These are phyloP conservation scores for Rhagonycha lutea DNA, from an alignment of 2,888 invertebrate genomes.

Conservation along the genomic window DNA sequence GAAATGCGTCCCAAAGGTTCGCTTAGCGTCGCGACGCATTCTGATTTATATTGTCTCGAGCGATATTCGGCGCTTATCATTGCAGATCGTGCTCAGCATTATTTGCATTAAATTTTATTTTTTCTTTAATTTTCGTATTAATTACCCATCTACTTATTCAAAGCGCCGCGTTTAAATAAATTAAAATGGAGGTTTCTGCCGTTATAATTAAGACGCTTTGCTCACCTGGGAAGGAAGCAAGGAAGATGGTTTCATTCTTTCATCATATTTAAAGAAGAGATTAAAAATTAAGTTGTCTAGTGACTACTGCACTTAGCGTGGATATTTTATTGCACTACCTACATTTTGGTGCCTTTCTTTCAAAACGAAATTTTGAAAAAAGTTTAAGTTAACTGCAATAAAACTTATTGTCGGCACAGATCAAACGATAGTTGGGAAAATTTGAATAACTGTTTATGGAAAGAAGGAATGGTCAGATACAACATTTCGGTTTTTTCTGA, in stretches of 20 bases:
- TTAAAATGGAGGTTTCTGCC: not conserved
- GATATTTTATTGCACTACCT: not conserved
- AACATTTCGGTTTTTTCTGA: not conserved
- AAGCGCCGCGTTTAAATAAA: not conserved
- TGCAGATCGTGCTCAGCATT: constrained; percentile 34
- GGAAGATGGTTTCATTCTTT: not conserved
- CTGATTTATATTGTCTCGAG: constrained; percentile 37
- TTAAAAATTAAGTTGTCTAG: not conserved
- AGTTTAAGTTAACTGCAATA: not conserved
- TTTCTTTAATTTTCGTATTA: not conserved
- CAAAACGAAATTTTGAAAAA: not conserved
- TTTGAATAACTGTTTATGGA: not conserved
- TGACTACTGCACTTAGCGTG: not conserved
- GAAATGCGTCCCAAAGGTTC: constrained; percentile 43
- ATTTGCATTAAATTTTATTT: not conserved
- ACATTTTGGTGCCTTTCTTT: not conserved
- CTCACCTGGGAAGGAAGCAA: not conserved
- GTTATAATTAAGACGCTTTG: not conserved
- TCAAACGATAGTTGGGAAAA: not conserved
- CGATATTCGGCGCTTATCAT: constrained; percentile 32
- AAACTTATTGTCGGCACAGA: not conserved
- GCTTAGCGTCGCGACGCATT: constrained; percentile 40
- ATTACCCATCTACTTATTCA: not conserved
- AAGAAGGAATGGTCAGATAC: not conserved
- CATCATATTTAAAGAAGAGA: not conserved